Base-by-base conservation (phyloP, 2,113 vertebrate species). In the Archilochus colubris region DNA sequence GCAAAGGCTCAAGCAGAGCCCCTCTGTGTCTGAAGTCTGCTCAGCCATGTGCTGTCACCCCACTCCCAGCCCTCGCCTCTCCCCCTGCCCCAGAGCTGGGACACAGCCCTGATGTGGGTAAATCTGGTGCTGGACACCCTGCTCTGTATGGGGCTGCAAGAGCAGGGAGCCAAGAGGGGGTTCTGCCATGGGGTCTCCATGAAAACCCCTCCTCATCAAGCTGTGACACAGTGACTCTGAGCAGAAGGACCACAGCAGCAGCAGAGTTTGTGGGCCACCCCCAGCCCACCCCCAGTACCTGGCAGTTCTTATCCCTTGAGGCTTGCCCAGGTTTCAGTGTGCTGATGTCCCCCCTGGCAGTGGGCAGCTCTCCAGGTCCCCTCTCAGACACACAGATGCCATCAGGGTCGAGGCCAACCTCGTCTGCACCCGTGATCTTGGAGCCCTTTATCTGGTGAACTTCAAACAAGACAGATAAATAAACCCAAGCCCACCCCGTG, bases 301-400 rank as follows among this genome's bases (percentile, higher is more conserved):
- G 98, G 40, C 97, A 84, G 10, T 91, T 98, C 82, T 83, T 91
- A 10, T 97, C 96, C 73, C 86, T 97, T 2, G 74, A 78, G 40
- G 73, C 27, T 70, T 98, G 98, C 86, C 97, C 97, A 17, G 98
- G 89, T 88, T 98, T 98, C 63, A 98, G 97, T 51, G 98, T 36
- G 33, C 97, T 51, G 9, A 98, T 97, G 30, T 99, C 98, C 3
- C 97, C 97, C 55, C 98, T 95, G 83, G 98, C 98, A 76, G 97
- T 86, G 12, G 98, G 96, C 57, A 98, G 97, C 50, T 98, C 98
- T 16, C 94, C 94, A n/a, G 98, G 91, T 24, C 97, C 97, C 54
- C 97, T 98, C 87, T 98, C 98, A 0, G 97, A 96, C 77, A 97
- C 82, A 1, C 97, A 92, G 21, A 97, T 93, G 23, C 95, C 80